Evolutionary conservation across 1,140 invertebrate species (phyloP).

Genomic region (Lethrus apterus): DNA sequence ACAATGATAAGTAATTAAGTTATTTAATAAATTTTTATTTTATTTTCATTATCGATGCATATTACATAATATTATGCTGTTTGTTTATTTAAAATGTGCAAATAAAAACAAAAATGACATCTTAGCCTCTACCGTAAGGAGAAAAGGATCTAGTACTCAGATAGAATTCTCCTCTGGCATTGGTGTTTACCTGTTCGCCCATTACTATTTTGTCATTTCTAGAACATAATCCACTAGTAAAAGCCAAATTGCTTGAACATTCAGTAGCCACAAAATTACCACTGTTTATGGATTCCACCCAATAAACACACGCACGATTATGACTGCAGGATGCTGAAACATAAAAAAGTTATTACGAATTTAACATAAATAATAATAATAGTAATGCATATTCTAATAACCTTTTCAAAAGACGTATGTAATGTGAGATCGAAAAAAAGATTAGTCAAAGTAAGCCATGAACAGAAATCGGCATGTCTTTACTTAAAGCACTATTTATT

Average conservation of each 20-base stretch:
- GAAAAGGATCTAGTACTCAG: background rate
- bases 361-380: background rate
- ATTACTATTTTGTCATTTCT: slow-evolving; percentile 1
- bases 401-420: no score
- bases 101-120: no score
- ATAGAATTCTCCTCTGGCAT: slow-evolving; percentile 3
- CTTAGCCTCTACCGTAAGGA: background rate
- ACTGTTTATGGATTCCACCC: background rate
- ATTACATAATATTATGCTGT: no score
- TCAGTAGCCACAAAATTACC: background rate
- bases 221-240: background rate
- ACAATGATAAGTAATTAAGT: no score
- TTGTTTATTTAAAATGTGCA: no score
- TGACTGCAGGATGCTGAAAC: slow-evolving; percentile 8
- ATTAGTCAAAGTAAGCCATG: no score
- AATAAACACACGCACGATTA: background rate
- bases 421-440: no score
- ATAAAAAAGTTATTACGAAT: background rate
- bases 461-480: no score
- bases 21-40: no score
- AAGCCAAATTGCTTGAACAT: background rate
- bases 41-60: no score
- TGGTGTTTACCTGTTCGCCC: background rate
- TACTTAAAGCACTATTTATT: no score
- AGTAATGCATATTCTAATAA: background rate